Base-by-base conservation (phyloP, 2,113 vertebrate genomes). In the Ailurus styani region DNA sequence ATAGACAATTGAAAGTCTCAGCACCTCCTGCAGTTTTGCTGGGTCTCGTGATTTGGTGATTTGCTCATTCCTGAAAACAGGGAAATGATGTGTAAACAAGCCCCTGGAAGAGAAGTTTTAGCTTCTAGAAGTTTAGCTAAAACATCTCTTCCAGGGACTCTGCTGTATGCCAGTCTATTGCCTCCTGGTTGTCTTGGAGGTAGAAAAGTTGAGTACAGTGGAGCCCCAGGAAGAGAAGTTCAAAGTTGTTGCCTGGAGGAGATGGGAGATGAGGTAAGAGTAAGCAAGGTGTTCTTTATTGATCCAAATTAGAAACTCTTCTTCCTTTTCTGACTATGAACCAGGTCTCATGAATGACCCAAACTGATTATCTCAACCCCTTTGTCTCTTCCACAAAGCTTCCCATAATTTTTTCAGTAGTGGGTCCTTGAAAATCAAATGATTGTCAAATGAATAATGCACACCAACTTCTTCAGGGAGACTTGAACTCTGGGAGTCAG, bases 1-100 rank as follows among this genome's bases (percentile, higher is more conserved):
- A 98, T 7, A 95, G 50, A 93, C 62, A 95, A 83, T 42, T 15
- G 70, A 95, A 95, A 88, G 90, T 94, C 52, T 96, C 77, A 97
- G 89, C 6, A n/a, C 29, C 54, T 45, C 7, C 34, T 7, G 37
- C 42, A 64, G 12, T n/a, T 52, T 91, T 92, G 18, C 83, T 85
- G 20, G 42, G 42, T 64, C 81, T 91, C 75, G 57, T 87, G 75
- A 57, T 66, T 81, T 79, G 82, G 29, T 84, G 42, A 75, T 52
- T 83, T 86, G 34, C 54, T 96, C 52, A n/a, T 55, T 93, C 50
- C 52, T 62, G 70, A 68, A 95, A 96, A 87, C n/a, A 86, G 6
- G 60, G 25, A 85, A 91, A 93, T 91, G 78, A 96, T 66, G 57
- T 0, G 11, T 50, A 85, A 87, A 79, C 54, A 91, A 90, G 23